Percentiles rank a stretch among this genome's conserved stretches.
Conservation (phyloP, 2,888 invertebrate species). For the Eupithecia tripunctaria region DNA sequence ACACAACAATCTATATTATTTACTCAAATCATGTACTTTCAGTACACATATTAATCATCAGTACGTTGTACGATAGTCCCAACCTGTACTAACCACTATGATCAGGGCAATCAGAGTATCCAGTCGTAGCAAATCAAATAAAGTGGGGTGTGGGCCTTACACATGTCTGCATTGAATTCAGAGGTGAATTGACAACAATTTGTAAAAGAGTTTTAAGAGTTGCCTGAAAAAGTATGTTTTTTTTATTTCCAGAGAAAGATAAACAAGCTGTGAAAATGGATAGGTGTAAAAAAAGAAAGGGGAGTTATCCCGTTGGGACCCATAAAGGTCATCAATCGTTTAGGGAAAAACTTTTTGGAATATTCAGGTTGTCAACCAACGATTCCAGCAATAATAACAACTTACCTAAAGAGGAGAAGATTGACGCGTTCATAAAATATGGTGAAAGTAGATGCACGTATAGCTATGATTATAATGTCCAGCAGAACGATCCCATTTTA, state of each 20-base stretch:
- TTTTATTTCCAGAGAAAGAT: background rate
- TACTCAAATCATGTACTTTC: background rate
- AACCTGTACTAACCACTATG: background rate
- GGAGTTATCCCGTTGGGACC: background rate
- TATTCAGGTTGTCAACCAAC: background rate
- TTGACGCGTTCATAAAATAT: background rate
- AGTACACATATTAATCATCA: too few species aligned
- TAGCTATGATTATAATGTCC: background rate
- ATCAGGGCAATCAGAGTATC: background rate
- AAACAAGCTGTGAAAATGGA: background rate
- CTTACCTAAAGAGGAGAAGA: background rate
- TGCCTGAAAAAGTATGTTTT: background rate
- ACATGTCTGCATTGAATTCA: background rate
- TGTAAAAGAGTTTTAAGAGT: background rate
- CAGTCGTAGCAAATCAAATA: background rate
- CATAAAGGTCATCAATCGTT: background rate
- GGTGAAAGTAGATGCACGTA: background rate
- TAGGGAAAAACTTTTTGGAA: background rate
- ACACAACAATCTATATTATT: too few species aligned
- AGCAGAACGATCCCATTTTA: background rate
- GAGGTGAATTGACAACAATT: background rate
- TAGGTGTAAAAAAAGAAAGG: background rate
- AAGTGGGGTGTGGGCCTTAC: background rate
- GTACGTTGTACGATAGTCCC: background rate
- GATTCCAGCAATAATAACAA: background rate